These are phyloP conservation scores for Punctoribates punctum DNA, from an alignment of 2,888 invertebrate genomes.

Conservation along the genomic window DNA sequence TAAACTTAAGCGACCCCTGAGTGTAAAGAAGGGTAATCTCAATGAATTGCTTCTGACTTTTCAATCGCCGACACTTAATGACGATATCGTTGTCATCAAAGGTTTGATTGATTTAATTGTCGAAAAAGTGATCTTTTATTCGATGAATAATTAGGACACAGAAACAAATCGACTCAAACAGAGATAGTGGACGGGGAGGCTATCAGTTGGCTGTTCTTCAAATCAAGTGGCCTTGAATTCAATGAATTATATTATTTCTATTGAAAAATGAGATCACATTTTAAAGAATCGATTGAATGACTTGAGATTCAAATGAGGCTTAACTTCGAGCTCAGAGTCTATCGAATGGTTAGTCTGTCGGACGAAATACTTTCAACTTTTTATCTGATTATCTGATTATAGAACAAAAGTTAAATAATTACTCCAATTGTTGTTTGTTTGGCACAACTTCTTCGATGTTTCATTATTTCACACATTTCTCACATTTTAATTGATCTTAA, in stretches of 20 bases:
- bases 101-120: slow-evolving; percentile 17
- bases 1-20: slow-evolving; percentile 43
- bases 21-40: slow-evolving; percentile 42
- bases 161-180: slow-evolving; percentile 42
- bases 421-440: too few relatives aligned
- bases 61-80: slow-evolving; percentile 43
- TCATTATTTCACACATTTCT: too few relatives aligned
- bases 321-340: too few relatives aligned
- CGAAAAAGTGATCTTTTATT: neutral
- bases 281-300: too few relatives aligned
- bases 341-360: too few relatives aligned
- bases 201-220: slow-evolving; percentile 44
- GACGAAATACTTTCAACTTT: too few relatives aligned
- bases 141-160: slow-evolving; percentile 37
- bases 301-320: too few relatives aligned
- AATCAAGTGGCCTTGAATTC: slow-evolving; percentile 43
- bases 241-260: slow-evolving; percentile 46
- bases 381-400: too few relatives aligned
- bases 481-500: too few relatives aligned
- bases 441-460: too few relatives aligned
- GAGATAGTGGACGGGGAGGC: slow-evolving; percentile 45
- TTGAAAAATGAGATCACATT: slow-evolving; percentile 11
- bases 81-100: slow-evolving; percentile 46
- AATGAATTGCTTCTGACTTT: slow-evolving; percentile 45
- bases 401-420: too few relatives aligned